These are phyloP conservation scores for Limnephilus marmoratus DNA, from an alignment of 2,888 invertebrate species.

Conservation along the genomic window DNA sequence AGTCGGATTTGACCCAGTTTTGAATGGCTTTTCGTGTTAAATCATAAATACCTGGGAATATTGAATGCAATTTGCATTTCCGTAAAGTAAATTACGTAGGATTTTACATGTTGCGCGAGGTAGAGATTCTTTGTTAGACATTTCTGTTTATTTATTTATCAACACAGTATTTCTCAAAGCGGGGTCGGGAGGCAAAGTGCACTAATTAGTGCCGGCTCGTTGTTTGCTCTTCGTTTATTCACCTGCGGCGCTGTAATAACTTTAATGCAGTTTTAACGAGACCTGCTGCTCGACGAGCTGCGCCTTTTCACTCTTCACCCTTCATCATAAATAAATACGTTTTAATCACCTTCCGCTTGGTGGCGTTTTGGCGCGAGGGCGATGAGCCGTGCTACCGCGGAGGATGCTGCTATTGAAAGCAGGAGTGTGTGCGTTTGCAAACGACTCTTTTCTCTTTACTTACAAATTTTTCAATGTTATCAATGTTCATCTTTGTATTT, in stretches of 20 bases:
- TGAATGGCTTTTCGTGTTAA: too few relatives aligned
- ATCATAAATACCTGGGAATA: too few relatives aligned
- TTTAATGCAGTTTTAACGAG: constrained; percentile 2
- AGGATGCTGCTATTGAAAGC: neutral
- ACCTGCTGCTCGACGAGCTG: neutral
- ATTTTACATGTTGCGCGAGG: too few relatives aligned
- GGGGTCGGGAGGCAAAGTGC: neutral
- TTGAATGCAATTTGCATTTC: neutral
- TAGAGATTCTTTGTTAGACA: neutral
- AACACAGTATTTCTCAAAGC: neutral
- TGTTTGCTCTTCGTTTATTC: neutral
- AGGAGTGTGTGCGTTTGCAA: neutral
- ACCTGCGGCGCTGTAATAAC: neutral
- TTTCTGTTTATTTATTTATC: neutral
- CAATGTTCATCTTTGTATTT: too few relatives aligned
- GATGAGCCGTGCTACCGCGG: neutral
- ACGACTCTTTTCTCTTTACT: too few relatives aligned
- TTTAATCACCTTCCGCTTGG: neutral
- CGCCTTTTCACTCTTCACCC: neutral
- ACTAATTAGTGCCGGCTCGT: neutral
- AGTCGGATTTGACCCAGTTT: too few relatives aligned
- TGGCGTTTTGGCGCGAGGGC: neutral
- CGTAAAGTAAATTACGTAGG: neutral
- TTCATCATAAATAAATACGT: neutral
- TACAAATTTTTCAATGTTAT: too few relatives aligned